phyloP scores from a whole-genome alignment of 2,797 vertebrate genomes.

The Oryzias dopingdopingensis region DNA sequence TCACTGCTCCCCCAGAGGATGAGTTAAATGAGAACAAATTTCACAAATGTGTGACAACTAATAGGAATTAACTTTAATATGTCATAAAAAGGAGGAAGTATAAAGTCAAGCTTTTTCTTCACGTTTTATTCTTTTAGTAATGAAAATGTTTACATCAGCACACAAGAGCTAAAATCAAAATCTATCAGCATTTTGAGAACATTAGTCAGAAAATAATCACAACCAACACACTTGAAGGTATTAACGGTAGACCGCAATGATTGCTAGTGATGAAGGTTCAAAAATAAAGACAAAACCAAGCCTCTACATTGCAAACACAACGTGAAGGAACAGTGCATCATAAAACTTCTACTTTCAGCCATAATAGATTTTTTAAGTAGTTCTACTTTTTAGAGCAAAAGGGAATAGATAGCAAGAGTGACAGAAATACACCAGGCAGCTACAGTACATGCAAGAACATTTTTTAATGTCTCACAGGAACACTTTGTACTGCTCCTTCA shows the following conservation, averaged over 20 bases:
- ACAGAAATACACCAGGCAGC: conserved; percentile 38
- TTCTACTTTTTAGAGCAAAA: conserved; percentile 11
- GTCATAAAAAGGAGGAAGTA: too few relatives aligned
- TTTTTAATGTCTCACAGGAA: conserved; percentile 21
- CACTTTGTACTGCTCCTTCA: conserved; percentile 30
- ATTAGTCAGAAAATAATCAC: conserved; percentile 24
- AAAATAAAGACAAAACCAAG: conserved; percentile 37
- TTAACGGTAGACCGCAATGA: conserved; percentile 36
- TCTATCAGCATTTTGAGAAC: conserved; percentile 33
- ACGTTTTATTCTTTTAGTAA: conserved; percentile 63
- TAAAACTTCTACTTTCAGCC: conserved; percentile 3
- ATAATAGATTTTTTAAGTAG: conserved; percentile 28
- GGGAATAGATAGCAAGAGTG: conserved; percentile 24
- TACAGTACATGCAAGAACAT: conserved; percentile 42
- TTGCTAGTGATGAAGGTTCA: conserved; percentile 39
- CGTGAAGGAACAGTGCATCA: conserved; percentile 13
- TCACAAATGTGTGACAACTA: too few relatives aligned
- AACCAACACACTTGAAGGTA: conserved; percentile 23
- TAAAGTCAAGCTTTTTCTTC: background rate
- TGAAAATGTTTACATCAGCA: conserved; percentile 63
- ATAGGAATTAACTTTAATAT: too few relatives aligned
- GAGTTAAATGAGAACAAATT: too few relatives aligned
- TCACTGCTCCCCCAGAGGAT: too few relatives aligned
- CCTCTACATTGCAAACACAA: conserved; percentile 18
- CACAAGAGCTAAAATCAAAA: conserved; percentile 46